These are phyloP conservation scores for Mythimna albipuncta DNA, from an alignment of 2,888 invertebrate species.

Conservation along the genomic window DNA sequence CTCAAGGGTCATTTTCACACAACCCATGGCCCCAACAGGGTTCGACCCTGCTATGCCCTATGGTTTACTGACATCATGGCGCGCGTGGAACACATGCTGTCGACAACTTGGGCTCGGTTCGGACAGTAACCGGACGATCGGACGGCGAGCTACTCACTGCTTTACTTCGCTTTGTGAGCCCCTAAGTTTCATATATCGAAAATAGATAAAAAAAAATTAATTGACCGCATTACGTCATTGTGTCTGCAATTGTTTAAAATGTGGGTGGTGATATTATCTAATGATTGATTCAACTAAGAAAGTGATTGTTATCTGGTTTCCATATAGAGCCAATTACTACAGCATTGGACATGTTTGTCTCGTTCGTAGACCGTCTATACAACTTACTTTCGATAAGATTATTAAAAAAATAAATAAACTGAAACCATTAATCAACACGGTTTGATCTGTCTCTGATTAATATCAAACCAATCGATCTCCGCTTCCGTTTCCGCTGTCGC, in stretches of 20 bases:
- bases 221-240: background rate
- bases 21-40: too few relatives aligned
- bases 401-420: background rate
- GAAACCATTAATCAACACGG: background rate
- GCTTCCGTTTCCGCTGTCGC: conserved; percentile 50
- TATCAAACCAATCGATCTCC: conserved; percentile 23
- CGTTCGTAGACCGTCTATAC: background rate
- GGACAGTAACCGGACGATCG: too few relatives aligned
- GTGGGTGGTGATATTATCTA: background rate
- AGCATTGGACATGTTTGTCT: background rate
- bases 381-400: background rate
- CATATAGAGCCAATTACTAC: background rate
- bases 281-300: background rate
- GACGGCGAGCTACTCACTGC: too few relatives aligned
- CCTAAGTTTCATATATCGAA: background rate
- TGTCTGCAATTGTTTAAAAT: background rate
- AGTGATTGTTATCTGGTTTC: background rate
- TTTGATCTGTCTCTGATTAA: conserved; percentile 23
- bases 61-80: too few relatives aligned
- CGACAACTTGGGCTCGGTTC: too few relatives aligned
- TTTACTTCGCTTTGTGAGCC: too few relatives aligned
- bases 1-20: too few relatives aligned
- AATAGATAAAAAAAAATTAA: too few relatives aligned
- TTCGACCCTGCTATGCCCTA: too few relatives aligned
- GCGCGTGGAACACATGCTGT: too few relatives aligned